These are phyloP conservation scores for Pangasius mekongensis DNA, from an alignment of 2,797 vertebrate species.

Conservation along the genomic window DNA sequence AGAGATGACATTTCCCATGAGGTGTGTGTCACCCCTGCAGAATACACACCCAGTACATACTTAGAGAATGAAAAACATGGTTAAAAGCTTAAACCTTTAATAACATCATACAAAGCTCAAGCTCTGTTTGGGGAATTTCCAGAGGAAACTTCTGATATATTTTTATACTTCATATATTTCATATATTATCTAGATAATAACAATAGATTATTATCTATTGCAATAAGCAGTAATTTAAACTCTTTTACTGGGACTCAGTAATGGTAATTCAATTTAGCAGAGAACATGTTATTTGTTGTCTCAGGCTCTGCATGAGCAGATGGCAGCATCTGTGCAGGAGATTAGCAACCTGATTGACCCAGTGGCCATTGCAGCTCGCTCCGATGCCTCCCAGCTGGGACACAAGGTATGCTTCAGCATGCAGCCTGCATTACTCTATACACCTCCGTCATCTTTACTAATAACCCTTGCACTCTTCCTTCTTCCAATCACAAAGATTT, in stretches of 20 bases:
- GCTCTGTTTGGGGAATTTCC: not conserved
- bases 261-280: not conserved
- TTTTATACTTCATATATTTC: not conserved
- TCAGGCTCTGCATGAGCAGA: slow-evolving; percentile 94
- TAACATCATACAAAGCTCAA: not conserved
- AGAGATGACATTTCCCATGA: slow-evolving; percentile 96
- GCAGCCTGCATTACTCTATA: not conserved
- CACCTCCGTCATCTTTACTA: not conserved
- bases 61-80: not conserved
- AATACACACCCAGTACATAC: not conserved
- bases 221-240: not conserved
- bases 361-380: slow-evolving; percentile 86
- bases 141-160: not conserved
- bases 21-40: slow-evolving; percentile 70
- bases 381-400: slow-evolving; percentile 93
- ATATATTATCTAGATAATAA: not conserved
- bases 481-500: not conserved
- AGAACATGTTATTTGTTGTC: slow-evolving; percentile 30
- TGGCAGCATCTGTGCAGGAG: slow-evolving; percentile 95
- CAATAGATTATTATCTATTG: not conserved
- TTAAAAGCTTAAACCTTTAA: not conserved
- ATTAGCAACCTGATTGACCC: slow-evolving; percentile 96
- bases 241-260: not conserved
- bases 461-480: not conserved
- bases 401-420: slow-evolving; percentile 84